Conservation (phyloP, 2,888 invertebrate species). For the Metopia argyrocephala region DNA sequence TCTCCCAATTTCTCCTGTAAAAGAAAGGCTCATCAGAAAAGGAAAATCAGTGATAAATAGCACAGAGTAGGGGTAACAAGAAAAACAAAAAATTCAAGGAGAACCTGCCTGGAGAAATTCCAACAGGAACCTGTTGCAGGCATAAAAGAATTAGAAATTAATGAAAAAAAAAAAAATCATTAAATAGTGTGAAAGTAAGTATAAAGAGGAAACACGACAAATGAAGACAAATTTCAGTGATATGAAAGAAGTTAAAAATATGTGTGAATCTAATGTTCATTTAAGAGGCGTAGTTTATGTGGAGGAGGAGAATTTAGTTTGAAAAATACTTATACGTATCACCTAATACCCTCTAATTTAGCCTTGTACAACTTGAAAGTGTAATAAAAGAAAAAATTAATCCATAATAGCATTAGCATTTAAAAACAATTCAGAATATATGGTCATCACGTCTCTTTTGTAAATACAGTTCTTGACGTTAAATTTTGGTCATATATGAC, state of each 20-base stretch:
- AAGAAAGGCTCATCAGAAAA: conserved; percentile 40
- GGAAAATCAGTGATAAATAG: conserved; percentile 34
- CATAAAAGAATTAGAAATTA: conserved; percentile 3
- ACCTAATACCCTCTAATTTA: no score
- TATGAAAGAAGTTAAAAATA: neutral
- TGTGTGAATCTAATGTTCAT: neutral
- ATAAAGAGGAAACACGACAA: neutral
- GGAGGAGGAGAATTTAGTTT: no score
- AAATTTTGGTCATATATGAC: no score
- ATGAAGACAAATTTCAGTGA: conserved; percentile 15
- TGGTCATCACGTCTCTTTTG: no score
- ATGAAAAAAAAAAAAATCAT: conserved; percentile 36
- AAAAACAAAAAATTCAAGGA: neutral
- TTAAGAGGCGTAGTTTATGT: neutral
- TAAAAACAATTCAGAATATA: no score
- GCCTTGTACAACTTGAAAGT: no score
- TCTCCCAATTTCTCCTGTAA: conserved; percentile 55
- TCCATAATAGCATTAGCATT: no score
- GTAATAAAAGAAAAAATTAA: no score
- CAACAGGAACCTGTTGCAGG: conserved; percentile 57
- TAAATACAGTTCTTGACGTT: no score
- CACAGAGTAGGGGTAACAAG: conserved; percentile 3
- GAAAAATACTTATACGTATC: no score
- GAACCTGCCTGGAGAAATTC: conserved; percentile 54
- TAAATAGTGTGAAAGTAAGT: conserved; percentile 18